Percentiles rank a stretch among this genome's conserved stretches.
These are phyloP conservation scores for Amblyraja radiata DNA, from an alignment of 2,797 vertebrate genomes.

Conservation along the genomic window DNA sequence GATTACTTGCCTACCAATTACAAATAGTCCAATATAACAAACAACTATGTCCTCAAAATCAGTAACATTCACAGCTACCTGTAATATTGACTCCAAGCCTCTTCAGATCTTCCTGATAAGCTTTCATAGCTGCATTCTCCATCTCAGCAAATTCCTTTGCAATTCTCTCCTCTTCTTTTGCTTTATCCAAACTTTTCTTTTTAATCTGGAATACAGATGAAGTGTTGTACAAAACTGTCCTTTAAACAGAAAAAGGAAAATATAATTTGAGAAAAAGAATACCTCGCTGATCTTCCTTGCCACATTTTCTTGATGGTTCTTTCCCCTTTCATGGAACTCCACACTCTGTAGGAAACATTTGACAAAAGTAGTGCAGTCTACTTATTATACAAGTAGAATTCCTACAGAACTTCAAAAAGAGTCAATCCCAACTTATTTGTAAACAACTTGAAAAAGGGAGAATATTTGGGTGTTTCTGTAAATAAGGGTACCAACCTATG, in stretches of 20 bases:
- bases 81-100: conserved; percentile 65
- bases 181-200: conserved; percentile 87
- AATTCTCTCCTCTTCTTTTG: conserved; percentile 79
- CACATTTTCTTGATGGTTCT: conserved; percentile 99
- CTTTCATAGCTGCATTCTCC: conserved; percentile 88
- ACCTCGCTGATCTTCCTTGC: conserved; percentile 89
- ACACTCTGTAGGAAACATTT: conserved; percentile 68
- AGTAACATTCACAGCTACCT: conserved; percentile 45
- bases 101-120: conserved; percentile 88
- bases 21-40: neutral
- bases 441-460: neutral
- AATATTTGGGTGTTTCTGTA: neutral
- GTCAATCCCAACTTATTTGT: neutral
- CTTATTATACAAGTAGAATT: too few species aligned
- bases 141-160: conserved; percentile 90
- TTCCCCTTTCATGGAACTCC: conserved; percentile 97
- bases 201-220: conserved; percentile 68
- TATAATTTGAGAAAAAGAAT: conserved; percentile 47
- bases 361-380: conserved; percentile 38
- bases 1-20: neutral
- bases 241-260: conserved; percentile 34
- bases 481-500: too few species aligned
- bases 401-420: neutral
- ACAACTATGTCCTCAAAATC: neutral
- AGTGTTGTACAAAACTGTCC: neutral